Percentiles rank a stretch among this genome's conserved stretches.
phyloP scores from a whole-genome alignment of 2,888 invertebrate genomes.

The Synergus japonicus region DNA sequence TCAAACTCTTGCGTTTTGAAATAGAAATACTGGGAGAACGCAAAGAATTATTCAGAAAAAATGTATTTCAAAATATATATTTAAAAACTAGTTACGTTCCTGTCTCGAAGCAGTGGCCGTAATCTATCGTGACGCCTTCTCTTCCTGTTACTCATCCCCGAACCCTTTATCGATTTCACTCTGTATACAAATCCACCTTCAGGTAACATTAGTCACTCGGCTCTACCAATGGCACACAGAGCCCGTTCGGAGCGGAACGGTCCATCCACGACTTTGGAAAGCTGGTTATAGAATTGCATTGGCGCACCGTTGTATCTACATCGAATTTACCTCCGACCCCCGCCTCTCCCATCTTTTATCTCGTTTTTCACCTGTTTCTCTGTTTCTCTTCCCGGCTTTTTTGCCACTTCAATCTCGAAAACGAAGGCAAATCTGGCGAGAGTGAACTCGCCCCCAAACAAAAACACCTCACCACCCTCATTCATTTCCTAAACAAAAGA shows the following conservation, averaged over 20 bases:
- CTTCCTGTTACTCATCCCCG: conserved; percentile 53
- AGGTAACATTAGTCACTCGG: conserved; percentile 71
- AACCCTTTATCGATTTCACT: conserved; percentile 70
- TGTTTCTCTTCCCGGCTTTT: conserved; percentile 33
- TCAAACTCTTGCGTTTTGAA: no score
- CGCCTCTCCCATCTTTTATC: conserved; percentile 46
- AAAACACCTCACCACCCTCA: not conserved
- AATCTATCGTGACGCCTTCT: conserved; percentile 56
- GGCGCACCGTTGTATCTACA: conserved; percentile 18
- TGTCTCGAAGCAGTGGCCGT: not conserved
- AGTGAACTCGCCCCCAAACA: not conserved
- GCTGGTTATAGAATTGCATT: conserved; percentile 41
- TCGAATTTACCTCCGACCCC: conserved; percentile 17
- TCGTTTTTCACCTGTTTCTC: conserved; percentile 35
- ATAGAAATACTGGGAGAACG: no score
- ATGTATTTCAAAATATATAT: not conserved
- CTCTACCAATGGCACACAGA: conserved; percentile 59
- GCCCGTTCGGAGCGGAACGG: conserved; percentile 53
- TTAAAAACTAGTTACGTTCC: not conserved
- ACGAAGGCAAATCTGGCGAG: conserved; percentile 21
- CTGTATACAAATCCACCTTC: conserved; percentile 72
- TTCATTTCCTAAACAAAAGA: conserved; percentile 12
- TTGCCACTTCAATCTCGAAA: conserved; percentile 39
- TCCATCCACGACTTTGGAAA: conserved; percentile 43
- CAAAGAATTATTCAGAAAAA: not conserved